Percentiles rank a stretch among this genome's conserved stretches.
These are phyloP conservation scores for Myzus persicae DNA, from an alignment of 1,140 invertebrate species.

Conservation along the genomic window DNA sequence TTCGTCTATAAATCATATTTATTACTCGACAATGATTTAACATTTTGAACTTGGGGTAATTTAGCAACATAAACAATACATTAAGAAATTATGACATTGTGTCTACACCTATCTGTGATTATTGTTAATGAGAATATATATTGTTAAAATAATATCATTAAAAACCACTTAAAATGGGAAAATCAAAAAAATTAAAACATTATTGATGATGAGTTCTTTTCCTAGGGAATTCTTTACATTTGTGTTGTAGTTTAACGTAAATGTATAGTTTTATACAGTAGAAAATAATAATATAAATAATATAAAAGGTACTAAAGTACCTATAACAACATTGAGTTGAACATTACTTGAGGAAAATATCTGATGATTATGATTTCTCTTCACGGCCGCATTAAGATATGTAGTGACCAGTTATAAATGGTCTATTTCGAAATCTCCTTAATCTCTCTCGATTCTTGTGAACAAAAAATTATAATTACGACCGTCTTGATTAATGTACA, in stretches of 20 bases:
- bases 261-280: neutral
- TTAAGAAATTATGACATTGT: neutral
- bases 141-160: neutral
- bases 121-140: neutral
- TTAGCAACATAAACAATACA: neutral
- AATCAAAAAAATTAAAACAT: neutral
- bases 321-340: neutral
- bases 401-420: neutral
- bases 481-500: neutral
- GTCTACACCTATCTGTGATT: neutral
- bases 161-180: neutral
- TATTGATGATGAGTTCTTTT: neutral
- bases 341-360: neutral
- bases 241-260: neutral
- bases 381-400: neutral
- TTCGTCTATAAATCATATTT: neutral
- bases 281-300: neutral
- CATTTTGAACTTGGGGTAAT: neutral
- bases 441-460: neutral
- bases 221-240: neutral
- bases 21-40: neutral
- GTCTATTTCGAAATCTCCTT: neutral
- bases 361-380: conserved; percentile 10
- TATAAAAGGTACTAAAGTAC: no score
- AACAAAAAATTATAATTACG: neutral